Percentiles rank a stretch among this genome's conserved stretches.
Evolutionary conservation across 2,888 invertebrate genomes (phyloP).

Genomic region (Molanna angustata): DNA sequence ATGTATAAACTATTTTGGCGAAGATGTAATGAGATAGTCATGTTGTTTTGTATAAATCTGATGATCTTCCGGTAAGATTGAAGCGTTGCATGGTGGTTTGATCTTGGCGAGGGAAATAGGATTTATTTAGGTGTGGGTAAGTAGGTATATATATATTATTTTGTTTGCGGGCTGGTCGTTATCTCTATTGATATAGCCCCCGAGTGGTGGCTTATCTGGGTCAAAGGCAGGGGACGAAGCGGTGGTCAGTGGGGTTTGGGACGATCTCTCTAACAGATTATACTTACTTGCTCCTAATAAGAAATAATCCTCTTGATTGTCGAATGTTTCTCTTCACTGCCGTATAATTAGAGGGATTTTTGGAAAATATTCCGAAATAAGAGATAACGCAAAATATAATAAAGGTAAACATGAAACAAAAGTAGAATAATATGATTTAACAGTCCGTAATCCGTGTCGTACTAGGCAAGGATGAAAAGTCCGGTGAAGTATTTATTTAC

Average conservation of each 20-base stretch:
- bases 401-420: no score
- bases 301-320: constrained; percentile 5
- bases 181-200: constrained; percentile 22
- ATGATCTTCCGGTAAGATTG: no score
- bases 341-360: not conserved
- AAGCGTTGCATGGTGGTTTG: no score
- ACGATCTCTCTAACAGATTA: not conserved
- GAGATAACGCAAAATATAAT: no score
- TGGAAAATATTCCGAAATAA: not conserved
- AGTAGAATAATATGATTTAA: no score
- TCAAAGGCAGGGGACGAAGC: constrained; percentile 8
- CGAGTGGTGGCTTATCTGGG: constrained; percentile 15
- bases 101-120: constrained; percentile 12
- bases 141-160: no score
- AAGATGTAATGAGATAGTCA: no score
- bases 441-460: no score
- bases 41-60: no score
- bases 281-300: not conserved
- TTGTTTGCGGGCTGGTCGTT: constrained; percentile 18
- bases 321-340: not conserved
- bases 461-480: no score
- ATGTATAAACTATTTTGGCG: no score
- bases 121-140: constrained; percentile 19
- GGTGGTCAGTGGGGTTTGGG: not conserved
- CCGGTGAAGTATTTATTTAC: no score